Conservation (phyloP, 2,797 vertebrate species). For the Cyprinella venusta region DNA sequence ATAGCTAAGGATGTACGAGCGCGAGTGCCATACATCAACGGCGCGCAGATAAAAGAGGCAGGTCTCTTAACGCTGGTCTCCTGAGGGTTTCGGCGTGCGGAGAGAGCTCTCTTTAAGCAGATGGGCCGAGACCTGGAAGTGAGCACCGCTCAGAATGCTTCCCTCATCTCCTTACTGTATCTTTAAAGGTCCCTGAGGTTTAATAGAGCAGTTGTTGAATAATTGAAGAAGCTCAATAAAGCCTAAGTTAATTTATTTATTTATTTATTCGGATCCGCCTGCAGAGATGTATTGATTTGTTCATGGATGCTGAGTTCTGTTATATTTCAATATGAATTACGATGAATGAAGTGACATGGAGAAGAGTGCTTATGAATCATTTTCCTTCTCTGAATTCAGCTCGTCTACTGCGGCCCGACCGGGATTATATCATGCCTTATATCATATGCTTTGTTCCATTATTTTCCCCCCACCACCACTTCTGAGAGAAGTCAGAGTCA, state of each 20-base stretch:
- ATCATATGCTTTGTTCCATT: constrained; percentile 35
- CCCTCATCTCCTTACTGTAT: constrained; percentile 53
- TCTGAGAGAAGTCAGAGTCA: constrained; percentile 34
- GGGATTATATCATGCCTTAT: constrained; percentile 25
- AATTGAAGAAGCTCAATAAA: constrained; percentile 60
- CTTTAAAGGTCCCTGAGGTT: constrained; percentile 49
- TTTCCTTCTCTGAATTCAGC: constrained; percentile 34
- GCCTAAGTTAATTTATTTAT: constrained; percentile 55
- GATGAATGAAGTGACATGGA: constrained; percentile 32
- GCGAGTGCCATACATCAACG: constrained; percentile 47
- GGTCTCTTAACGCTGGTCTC: constrained; percentile 50
- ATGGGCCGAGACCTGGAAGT: constrained; percentile 42
- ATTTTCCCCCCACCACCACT: constrained; percentile 1
- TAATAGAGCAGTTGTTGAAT: constrained; percentile 54
- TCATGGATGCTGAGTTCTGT: constrained; percentile 46
- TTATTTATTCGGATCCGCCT: constrained; percentile 14
- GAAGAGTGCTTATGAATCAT: constrained; percentile 51
- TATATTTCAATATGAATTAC: constrained; percentile 57
- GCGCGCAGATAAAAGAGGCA: constrained; percentile 38
- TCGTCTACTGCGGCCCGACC: neutral
- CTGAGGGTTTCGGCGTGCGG: constrained; percentile 7
- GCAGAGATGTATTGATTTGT: constrained; percentile 53
- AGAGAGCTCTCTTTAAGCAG: constrained; percentile 51
- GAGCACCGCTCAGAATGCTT: constrained; percentile 28
- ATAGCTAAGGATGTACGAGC: constrained; percentile 30